A percentile compares a stretch with the other conserved stretches of the same genome.
Conservation (phyloP, 2,113 vertebrate species). For the Otis tarda region DNA sequence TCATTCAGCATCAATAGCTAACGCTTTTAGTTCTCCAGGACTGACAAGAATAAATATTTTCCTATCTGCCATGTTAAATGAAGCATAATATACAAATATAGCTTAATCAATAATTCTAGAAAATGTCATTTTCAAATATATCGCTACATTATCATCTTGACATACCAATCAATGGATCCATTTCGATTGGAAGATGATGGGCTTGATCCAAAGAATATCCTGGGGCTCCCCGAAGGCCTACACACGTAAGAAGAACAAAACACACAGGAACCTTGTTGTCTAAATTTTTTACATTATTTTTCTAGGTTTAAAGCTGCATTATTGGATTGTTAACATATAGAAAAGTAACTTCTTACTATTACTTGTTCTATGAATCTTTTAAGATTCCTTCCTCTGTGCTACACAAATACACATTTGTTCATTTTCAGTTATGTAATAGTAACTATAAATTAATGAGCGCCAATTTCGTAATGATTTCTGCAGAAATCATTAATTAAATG, state of each 20-base stretch:
- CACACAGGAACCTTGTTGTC: background rate
- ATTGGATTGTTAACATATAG: background rate
- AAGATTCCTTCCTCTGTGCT: background rate
- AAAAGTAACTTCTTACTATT: background rate
- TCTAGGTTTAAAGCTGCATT: background rate
- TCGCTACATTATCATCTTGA: conserved; percentile 21
- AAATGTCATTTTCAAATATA: conserved; percentile 3
- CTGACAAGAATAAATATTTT: conserved; percentile 31
- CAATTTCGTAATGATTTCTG: background rate
- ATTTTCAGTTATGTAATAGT: background rate
- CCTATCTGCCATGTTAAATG: conserved; percentile 15
- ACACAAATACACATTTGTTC: background rate
- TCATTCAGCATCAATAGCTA: background rate
- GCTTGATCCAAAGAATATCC: conserved; percentile 98
- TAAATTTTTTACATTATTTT: background rate
- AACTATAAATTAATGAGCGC: background rate
- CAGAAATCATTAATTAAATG: too few species aligned
- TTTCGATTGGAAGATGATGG: conserved; percentile 96
- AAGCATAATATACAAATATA: background rate
- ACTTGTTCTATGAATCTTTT: background rate
- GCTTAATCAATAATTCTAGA: background rate
- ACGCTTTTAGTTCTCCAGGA: background rate
- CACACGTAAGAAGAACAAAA: conserved; percentile 27
- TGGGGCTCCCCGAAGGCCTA: conserved; percentile 94
- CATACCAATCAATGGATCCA: conserved; percentile 96